phyloP scores from a whole-genome alignment of 2,113 vertebrate species.

The Haemorhous mexicanus region DNA sequence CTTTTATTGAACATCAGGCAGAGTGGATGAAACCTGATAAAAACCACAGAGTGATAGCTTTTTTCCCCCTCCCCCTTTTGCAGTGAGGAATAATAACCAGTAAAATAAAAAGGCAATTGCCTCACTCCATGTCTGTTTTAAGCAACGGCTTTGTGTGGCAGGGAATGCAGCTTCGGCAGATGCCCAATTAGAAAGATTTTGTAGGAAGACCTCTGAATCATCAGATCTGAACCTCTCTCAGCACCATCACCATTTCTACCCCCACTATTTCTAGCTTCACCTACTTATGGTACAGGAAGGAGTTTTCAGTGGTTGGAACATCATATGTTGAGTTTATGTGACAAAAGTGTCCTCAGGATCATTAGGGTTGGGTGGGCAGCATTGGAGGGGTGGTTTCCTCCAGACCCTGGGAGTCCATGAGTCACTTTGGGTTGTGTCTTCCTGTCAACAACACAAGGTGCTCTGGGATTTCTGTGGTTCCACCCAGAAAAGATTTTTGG shows the following conservation, averaged over 20 bases:
- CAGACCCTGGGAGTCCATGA: background rate
- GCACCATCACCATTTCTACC: background rate
- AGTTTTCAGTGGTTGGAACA: background rate
- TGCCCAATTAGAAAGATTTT: conserved; percentile 55
- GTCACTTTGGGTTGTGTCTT: background rate
- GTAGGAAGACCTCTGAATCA: conserved; percentile 30
- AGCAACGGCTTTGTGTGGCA: background rate
- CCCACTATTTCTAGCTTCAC: background rate
- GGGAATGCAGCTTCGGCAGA: conserved; percentile 18
- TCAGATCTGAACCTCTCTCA: background rate
- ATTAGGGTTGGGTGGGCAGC: background rate
- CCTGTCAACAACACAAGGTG: background rate
- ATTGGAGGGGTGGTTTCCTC: background rate
- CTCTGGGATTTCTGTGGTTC: background rate
- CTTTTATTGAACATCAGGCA: conserved; percentile 60
- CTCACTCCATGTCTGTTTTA: conserved; percentile 11
- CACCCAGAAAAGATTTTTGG: background rate
- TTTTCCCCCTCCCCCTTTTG: background rate
- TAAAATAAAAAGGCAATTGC: conserved; percentile 35
- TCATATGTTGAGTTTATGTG: background rate
- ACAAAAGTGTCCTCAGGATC: background rate
- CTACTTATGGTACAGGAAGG: background rate
- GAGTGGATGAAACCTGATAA: conserved; percentile 54
- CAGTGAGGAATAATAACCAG: conserved; percentile 25
- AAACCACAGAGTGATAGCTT: background rate